These are phyloP conservation scores for Microcaecilia unicolor DNA, from an alignment of 2,797 vertebrate species.

Conservation along the genomic window DNA sequence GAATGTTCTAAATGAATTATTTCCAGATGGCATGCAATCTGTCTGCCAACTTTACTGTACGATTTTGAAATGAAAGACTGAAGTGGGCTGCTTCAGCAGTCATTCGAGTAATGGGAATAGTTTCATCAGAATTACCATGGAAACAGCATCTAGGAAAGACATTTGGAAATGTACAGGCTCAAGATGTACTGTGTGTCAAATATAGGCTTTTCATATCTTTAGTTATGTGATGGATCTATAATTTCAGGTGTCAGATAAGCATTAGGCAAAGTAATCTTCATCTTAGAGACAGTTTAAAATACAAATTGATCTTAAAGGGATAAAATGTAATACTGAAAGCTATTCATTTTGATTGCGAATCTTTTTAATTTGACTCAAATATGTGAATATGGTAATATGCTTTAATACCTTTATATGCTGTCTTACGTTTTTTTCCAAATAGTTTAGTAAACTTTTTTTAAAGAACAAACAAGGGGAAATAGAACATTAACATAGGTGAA, in stretches of 20 bases:
- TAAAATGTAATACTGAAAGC: slow-evolving; percentile 7
- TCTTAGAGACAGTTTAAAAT: not conserved
- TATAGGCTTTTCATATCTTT: not conserved
- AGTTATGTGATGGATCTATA: not conserved
- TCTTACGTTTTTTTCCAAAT: slow-evolving; percentile 19
- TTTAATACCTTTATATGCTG: not conserved
- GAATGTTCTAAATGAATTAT: no score
- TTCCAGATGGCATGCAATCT: not conserved
- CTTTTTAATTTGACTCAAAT: not conserved
- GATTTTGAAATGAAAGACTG: not conserved
- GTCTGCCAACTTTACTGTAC: not conserved
- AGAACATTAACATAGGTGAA: no score
- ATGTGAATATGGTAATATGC: no score
- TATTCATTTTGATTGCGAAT: slow-evolving; percentile 14
- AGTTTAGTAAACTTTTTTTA: no score
- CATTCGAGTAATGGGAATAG: slow-evolving; percentile 3
- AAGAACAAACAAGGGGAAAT: no score
- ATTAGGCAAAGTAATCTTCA: not conserved
- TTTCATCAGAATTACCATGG: not conserved
- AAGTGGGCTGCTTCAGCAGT: slow-evolving; percentile 10
- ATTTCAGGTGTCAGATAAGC: not conserved
- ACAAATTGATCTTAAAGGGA: not conserved
- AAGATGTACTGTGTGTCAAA: slow-evolving; percentile 11
- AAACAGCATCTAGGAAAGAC: not conserved
- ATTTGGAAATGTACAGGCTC: slow-evolving; percentile 14